Base-by-base conservation (phyloP, 2,113 vertebrate species). In the Epinephelus fuscoguttatus region DNA sequence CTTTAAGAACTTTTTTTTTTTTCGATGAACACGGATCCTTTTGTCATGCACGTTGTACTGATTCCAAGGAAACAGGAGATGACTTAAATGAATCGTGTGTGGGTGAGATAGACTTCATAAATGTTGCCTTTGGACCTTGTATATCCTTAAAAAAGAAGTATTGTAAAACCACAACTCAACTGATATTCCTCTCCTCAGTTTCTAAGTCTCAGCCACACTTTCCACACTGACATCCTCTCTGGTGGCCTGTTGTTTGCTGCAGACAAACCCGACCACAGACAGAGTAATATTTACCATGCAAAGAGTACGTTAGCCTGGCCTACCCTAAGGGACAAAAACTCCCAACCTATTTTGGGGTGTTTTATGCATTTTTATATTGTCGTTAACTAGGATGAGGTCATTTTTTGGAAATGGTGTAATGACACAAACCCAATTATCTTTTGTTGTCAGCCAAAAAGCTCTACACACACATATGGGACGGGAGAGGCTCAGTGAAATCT, bases 171-270 rank as follows among this genome's bases (percentile, higher is more conserved):
- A 73, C 78, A 85, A 52, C 69, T 45, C 49, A 60, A 42, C 57
- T 13, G 27, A 79, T 69, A 45, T 77, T 80, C 25, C 74, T 87
- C 67, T 68, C n/a, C 42, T 82, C 68, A n/a, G 7, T 60, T 85
- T 63, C 78, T 10, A 45, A 73, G 42, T 87, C 72, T 27, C 50
- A 66, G 78, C 68, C 60, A 74, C 80, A 87, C 85, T 90, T 90
- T 91, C 82, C 90, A 89, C 69, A 74, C 71, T 64, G 77, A 81
- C 80, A 81, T 81, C 82, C 70, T 88, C 83, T 77, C 74, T 60
- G 67, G 85, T 81, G 69, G 86, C 53, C 79, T 87, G 80, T 82
- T 92, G 91, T 93, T 93, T 90, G 81, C 90, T 80, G 70, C 75
- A 86, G 85, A 85, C 85, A 86, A 90, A 80, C 80, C 66, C 23